Base-by-base conservation (phyloP, 2,888 invertebrate species). In the Hemithea aestivaria region DNA sequence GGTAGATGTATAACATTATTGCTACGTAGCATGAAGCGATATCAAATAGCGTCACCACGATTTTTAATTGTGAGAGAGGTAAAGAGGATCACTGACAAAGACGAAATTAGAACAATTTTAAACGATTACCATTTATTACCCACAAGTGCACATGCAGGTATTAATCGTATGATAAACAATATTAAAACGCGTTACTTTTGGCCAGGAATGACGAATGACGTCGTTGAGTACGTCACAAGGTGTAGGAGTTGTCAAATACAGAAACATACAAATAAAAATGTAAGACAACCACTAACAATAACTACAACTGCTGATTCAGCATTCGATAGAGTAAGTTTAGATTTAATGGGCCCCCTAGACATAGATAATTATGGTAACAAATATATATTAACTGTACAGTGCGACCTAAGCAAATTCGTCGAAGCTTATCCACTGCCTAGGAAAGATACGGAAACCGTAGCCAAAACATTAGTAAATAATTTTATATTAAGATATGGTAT, bases 311-410 rank as follows among this genome's bases (percentile, higher is more conserved):
- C 40, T 1, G 8, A 23, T 12, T 35, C 27, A 5, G 41, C 35
- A 7, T 34, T 43, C 8, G 12, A 43, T n/a, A n/a, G n/a, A n/a
- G n/a, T n/a, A n/a, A n/a, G n/a, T n/a, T n/a, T n/a, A n/a, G n/a
- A n/a, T n/a, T 1, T 40, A 6, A 25, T 39, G 20, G 22, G 26
- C 26, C 10, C 27, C 7, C n/a, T 39, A 28, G 23, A 33, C 27
- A 32, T 21, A 23, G 35, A 32, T 10, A 20, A 16, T 20, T 7
- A 21, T 4, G 9, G 8, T 23, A 9, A 9, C 6, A 31, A n/a
- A n/a, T 40, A 43, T 10, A 40, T 42, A 20, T 10, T 44, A 7
- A 38, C 35, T 2, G 6, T 43, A 1, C 38, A 43, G 25, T 40
- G 29, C 10, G 40, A 31, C 29, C 9, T 40, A 11, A 30, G 10